Conservation (phyloP, 2,113 vertebrate genomes). For the Daubentonia madagascariensis region DNA sequence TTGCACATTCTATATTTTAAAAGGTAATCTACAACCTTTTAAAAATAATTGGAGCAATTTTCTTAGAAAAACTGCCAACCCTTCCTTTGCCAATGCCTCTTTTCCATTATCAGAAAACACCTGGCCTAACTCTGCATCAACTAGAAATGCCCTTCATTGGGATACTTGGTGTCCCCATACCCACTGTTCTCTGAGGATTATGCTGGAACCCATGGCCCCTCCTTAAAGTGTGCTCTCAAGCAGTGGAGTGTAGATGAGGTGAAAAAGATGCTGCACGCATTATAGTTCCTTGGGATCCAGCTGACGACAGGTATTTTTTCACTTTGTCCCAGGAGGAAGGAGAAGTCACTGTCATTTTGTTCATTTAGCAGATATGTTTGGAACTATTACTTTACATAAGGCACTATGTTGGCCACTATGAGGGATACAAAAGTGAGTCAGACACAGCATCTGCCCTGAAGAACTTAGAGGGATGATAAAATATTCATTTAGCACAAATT, state of each 20-base stretch:
- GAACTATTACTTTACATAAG: not conserved
- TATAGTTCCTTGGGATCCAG: not conserved
- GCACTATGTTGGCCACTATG: not conserved
- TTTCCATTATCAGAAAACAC: not conserved
- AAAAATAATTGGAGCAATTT: not conserved
- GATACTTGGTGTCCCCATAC: not conserved
- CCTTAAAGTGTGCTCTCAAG: not conserved
- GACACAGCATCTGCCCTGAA: not conserved
- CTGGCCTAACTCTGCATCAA: not conserved
- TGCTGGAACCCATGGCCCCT: not conserved
- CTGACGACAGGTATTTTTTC: not conserved
- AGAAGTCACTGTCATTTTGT: not conserved
- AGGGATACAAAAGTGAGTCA: not conserved
- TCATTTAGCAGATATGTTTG: not conserved
- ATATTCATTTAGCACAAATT: not conserved
- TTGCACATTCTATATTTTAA: not conserved
- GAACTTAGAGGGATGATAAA: not conserved
- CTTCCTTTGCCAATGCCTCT: not conserved
- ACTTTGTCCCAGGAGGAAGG: not conserved
- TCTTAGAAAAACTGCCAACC: not conserved
- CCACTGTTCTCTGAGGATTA: not conserved
- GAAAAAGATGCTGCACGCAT: not conserved
- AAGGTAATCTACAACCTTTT: not conserved
- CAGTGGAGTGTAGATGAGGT: not conserved
- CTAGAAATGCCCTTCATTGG: not conserved